Conservation (phyloP, 2,113 vertebrate genomes). For the Corythoichthys intestinalis region DNA sequence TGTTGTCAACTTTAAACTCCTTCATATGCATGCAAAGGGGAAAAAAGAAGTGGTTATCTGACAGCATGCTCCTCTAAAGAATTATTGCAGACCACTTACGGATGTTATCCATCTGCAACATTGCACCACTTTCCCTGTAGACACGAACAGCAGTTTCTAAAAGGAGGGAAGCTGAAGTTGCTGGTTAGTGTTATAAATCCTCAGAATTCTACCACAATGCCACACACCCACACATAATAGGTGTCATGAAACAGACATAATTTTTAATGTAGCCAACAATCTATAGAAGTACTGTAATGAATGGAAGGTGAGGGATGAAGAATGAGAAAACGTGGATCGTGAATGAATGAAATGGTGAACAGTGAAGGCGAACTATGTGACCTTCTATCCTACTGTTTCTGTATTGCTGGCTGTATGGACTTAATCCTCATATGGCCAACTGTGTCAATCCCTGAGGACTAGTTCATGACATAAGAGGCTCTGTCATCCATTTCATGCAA, state of each 20-base stretch:
- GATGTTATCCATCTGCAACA: slow-evolving; percentile 61
- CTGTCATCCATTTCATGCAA: neutral
- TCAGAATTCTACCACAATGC: slow-evolving; percentile 18
- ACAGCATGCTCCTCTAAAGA: slow-evolving; percentile 18
- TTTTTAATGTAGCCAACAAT: neutral
- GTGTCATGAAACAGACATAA: slow-evolving; percentile 20
- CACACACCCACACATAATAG: slow-evolving; percentile 15
- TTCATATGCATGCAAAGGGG: slow-evolving; percentile 16
- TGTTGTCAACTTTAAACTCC: slow-evolving; percentile 7
- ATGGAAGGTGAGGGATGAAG: neutral
- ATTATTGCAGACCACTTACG: slow-evolving; percentile 39
- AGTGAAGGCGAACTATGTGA: slow-evolving; percentile 15
- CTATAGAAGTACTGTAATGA: too few species aligned
- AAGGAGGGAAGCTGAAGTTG: slow-evolving; percentile 17
- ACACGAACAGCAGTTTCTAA: slow-evolving; percentile 48
- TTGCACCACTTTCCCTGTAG: slow-evolving; percentile 59
- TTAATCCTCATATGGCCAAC: neutral
- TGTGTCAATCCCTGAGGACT: neutral
- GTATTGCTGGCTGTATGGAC: neutral
- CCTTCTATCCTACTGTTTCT: slow-evolving; percentile 18
- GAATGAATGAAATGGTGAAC: slow-evolving; percentile 36
- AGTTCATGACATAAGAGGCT: neutral
- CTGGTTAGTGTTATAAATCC: slow-evolving; percentile 35
- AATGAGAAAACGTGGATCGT: slow-evolving; percentile 11
- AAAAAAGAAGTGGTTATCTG: slow-evolving; percentile 24